A percentile compares a stretch with the other conserved stretches of the same genome.
Evolutionary conservation across 2,113 vertebrate species (phyloP).

Genomic region (Mus spicilegus): DNA sequence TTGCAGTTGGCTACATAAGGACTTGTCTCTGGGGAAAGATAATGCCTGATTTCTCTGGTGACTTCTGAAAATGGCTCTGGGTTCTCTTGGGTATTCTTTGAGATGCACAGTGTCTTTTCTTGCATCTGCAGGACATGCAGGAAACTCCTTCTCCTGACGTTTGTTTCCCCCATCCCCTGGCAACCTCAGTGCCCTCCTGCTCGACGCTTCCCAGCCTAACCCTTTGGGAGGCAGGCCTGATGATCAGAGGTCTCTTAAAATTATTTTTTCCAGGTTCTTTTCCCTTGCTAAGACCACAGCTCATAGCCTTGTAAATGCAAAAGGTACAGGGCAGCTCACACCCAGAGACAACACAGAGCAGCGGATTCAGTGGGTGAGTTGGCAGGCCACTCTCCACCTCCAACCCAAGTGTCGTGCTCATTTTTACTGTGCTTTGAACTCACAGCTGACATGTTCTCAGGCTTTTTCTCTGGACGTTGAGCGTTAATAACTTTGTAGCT

Average conservation of each 20-base stretch:
- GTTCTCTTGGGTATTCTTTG: neutral
- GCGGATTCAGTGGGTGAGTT: neutral
- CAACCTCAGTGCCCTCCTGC: neutral
- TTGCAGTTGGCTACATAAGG: neutral
- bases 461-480: neutral
- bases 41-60: neutral
- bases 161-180: neutral
- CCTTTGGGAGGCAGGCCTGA: neutral
- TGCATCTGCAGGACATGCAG: too few relatives aligned
- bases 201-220: neutral
- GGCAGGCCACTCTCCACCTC: neutral
- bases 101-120: neutral
- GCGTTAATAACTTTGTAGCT: neutral
- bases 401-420: neutral
- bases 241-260: neutral
- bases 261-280: neutral
- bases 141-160: neutral
- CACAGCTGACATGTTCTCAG: neutral
- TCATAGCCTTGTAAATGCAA: neutral
- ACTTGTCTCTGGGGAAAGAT: neutral
- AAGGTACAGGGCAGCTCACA: rapidly evolving
- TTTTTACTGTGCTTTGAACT: neutral
- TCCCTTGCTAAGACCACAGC: neutral
- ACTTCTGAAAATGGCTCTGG: neutral
- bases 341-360: neutral